Percentiles rank a stretch among this genome's conserved stretches.
These are phyloP conservation scores for Hystrix brachyura DNA, from an alignment of 2,113 vertebrate genomes.

Conservation along the genomic window DNA sequence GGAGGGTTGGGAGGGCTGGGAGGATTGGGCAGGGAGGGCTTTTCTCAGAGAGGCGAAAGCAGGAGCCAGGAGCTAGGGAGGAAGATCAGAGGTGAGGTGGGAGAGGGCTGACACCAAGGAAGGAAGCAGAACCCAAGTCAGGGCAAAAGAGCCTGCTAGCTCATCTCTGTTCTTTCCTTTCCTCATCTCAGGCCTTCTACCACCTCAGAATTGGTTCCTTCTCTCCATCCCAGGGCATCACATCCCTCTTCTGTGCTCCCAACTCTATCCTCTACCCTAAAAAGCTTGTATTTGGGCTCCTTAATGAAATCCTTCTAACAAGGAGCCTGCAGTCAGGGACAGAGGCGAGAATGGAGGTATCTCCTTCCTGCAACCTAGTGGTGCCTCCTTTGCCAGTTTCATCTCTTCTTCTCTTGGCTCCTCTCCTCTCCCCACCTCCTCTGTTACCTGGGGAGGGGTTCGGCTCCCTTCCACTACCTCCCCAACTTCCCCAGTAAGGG, in stretches of 20 bases:
- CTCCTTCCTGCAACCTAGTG: neutral
- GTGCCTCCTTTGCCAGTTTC: neutral
- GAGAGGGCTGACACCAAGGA: neutral
- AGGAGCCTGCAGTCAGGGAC: neutral
- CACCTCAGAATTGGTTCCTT: neutral
- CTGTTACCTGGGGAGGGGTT: neutral
- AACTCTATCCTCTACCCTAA: neutral
- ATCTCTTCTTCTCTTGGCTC: neutral
- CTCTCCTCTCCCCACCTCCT: neutral
- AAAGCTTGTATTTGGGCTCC: neutral
- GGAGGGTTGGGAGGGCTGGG: neutral
- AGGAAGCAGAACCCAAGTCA: neutral
- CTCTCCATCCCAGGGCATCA: neutral
- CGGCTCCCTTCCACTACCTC: neutral
- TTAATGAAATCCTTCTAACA: constrained; percentile 23
- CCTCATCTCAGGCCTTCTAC: neutral
- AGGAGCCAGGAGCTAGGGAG: neutral
- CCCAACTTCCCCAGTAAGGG: neutral
- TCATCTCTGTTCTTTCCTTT: neutral
- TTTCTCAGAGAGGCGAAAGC: neutral
- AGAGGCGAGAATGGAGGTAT: neutral
- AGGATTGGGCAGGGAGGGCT: neutral
- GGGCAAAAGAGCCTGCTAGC: neutral
- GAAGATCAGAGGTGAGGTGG: neutral
- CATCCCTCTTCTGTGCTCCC: neutral